phyloP scores from a whole-genome alignment of 1,140 invertebrate genomes.

The Harlomillsia oculata region DNA sequence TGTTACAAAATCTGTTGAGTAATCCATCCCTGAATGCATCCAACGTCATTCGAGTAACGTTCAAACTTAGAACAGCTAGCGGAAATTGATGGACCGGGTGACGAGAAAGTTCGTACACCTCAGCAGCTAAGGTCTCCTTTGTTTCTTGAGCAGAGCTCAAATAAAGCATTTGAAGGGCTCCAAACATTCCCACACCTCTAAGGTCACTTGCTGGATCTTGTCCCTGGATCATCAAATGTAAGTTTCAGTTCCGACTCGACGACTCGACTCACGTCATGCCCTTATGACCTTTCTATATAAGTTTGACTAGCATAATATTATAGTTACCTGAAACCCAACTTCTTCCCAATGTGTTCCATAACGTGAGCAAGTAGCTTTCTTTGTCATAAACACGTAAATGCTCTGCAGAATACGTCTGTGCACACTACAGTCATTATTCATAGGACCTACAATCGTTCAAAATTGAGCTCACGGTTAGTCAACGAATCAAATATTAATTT shows the following conservation, averaged over 20 bases:
- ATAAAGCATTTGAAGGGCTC: conserved; percentile 42
- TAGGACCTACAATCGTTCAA: conserved; percentile 38
- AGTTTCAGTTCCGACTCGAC: no score
- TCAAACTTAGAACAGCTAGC: conserved; percentile 48
- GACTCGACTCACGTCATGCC: no score
- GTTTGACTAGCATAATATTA: background rate
- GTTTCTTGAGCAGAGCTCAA: conserved; percentile 41
- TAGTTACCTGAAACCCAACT: conserved; percentile 48
- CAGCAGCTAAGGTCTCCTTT: conserved; percentile 40
- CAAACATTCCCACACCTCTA: conserved; percentile 46
- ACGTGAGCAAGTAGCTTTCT: conserved; percentile 43
- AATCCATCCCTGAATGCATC: conserved; percentile 45
- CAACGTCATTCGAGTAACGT: conserved; percentile 46
- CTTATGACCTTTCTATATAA: no score
- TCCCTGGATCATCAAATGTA: conserved; percentile 38
- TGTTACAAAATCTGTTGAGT: conserved; percentile 42
- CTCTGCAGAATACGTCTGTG: conserved; percentile 45
- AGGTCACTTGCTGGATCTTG: conserved; percentile 49
- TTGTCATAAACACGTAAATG: conserved; percentile 46
- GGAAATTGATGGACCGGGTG: conserved; percentile 48
- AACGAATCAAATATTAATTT: no score
- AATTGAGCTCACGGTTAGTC: background rate
- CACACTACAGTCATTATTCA: conserved; percentile 42
- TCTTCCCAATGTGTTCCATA: conserved; percentile 50
- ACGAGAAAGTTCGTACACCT: conserved; percentile 45